Evolutionary conservation across 1,140 invertebrate species (phyloP), one percentile per base, ranked within the genome.

Genomic region (Antheraea pernyi): DNA sequence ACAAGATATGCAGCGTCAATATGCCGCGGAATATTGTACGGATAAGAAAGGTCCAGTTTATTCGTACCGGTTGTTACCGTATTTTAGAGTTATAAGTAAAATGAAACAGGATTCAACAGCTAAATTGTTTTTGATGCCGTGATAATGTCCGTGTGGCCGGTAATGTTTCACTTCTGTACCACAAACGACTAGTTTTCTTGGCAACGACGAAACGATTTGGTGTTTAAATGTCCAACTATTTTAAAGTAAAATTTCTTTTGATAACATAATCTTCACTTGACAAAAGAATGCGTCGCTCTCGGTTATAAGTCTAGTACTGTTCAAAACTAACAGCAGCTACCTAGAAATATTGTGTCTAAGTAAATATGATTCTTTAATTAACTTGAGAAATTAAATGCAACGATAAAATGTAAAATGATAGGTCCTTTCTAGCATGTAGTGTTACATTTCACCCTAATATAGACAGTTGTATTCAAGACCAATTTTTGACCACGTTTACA

Each of bases 21-120:
- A 53, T 53, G 7, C 16, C 46, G 16, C 46, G 13, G 46, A 53
- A 53, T 16, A 53, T n/a, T 6, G 13, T 53, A n/a, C 16, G 46
- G 46, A 53, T 53, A 53, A 53, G 46, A 53, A 16, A 53, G 46
- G 46, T 53, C 46, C 46, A 53, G 46, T 53, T 53, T 53, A 53
- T 53, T 53, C 46, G 16, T 53, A 53, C 46, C 46, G 46, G 46
- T 53, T 53, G 46, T 16, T 70, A 70, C 69, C 64, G 69, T 70
- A 70, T 70, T 70, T 70, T 63, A 63, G 10, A 37, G 61, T 63
- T 63, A 3, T 19, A 63, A 37, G 19, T 63, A 63, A 63, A 63
- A 37, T n/a, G 18, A 63, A 63, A 63, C 61, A 30, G 61, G 61
- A 63, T 63, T 63, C 30, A n/a, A 42, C 61, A n/a, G 30, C 37